These are phyloP conservation scores for Thermophis baileyi DNA, from an alignment of 2,113 vertebrate genomes.

Conservation along the genomic window DNA sequence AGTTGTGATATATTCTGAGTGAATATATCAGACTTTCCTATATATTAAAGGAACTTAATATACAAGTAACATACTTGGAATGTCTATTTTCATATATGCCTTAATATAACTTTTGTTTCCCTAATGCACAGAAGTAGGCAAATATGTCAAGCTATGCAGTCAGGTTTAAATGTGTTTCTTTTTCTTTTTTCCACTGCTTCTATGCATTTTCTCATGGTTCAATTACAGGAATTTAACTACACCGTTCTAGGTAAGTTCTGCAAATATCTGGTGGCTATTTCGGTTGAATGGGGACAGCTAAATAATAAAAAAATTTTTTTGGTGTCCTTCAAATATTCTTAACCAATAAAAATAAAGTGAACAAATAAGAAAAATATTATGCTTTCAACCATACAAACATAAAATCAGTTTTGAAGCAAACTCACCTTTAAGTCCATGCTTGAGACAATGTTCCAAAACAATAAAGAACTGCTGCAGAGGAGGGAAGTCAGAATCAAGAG, in stretches of 20 bases:
- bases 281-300: background rate
- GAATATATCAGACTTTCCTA: background rate
- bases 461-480: slow-evolving; percentile 97
- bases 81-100: background rate
- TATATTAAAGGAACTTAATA: background rate
- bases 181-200: background rate
- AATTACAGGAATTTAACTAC: background rate
- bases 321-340: background rate
- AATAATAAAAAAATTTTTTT: background rate
- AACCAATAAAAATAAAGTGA: background rate
- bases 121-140: background rate
- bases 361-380: rapidly evolving
- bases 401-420: rapidly evolving
- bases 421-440: slow-evolving; percentile 94
- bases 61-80: background rate
- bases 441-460: slow-evolving; percentile 95
- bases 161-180: background rate
- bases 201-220: background rate
- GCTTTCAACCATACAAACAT: rapidly evolving
- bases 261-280: background rate
- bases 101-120: background rate
- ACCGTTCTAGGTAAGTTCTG: background rate
- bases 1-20: background rate
- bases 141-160: background rate
- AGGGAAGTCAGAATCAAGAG: slow-evolving; percentile 88